These are phyloP conservation scores for Liparis tanakae DNA, from an alignment of 2,797 vertebrate genomes.

Conservation along the genomic window DNA sequence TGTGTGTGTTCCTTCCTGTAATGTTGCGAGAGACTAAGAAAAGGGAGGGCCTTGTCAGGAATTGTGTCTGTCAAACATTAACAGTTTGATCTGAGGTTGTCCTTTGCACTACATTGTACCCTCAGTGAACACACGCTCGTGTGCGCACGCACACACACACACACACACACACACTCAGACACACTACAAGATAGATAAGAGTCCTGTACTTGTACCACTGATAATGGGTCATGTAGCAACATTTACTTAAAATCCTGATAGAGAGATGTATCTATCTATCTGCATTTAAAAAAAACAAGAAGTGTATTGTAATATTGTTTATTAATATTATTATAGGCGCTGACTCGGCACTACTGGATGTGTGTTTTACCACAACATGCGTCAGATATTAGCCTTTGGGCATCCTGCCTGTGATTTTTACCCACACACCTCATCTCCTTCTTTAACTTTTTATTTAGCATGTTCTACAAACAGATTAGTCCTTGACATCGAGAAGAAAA, in stretches of 20 bases:
- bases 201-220: too few relatives aligned
- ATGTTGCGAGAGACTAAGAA: conserved; percentile 52
- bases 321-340: too few relatives aligned
- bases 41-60: conserved; percentile 63
- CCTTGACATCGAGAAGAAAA: too few relatives aligned
- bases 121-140: not conserved
- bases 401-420: not conserved
- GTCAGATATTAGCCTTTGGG: conserved; percentile 6
- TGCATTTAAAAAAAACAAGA: too few relatives aligned
- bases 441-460: too few relatives aligned
- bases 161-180: conserved; percentile 1
- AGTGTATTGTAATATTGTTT: too few relatives aligned
- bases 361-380: not conserved
- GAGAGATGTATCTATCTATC: too few relatives aligned
- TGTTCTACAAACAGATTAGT: too few relatives aligned
- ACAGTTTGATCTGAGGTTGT: conserved; percentile 48
- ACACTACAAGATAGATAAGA: not conserved
- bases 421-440: not conserved
- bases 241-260: not conserved
- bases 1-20: conserved; percentile 55
- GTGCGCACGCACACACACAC: not conserved
- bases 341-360: too few relatives aligned
- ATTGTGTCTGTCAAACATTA: conserved; percentile 70
- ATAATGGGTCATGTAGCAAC: not conserved
- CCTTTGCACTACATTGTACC: conserved; percentile 41